phyloP scores from a whole-genome alignment of 2,113 vertebrate genomes.

The Chaetops frenatus region DNA sequence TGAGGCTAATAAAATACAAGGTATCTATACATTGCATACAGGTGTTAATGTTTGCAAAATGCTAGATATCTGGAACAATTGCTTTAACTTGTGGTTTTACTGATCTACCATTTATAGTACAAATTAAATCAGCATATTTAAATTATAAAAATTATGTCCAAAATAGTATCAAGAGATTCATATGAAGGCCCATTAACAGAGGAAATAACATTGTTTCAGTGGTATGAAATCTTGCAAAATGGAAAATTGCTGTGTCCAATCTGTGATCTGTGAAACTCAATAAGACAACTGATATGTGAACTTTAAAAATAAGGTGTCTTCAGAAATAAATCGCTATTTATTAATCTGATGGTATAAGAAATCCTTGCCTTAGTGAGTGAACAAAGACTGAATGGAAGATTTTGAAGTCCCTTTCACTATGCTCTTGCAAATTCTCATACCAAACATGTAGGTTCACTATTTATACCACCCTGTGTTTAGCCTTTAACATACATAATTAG shows the following conservation, averaged over 20 bases:
- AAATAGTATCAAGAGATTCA: background rate
- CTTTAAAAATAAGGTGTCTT: background rate
- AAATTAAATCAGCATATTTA: background rate
- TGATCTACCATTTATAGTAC: background rate
- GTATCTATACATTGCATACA: background rate
- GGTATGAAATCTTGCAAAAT: background rate
- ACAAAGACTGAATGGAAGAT: background rate
- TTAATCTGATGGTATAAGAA: background rate
- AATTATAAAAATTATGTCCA: background rate
- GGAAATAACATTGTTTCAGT: background rate
- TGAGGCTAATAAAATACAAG: background rate
- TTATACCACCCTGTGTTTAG: background rate
- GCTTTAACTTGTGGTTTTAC: background rate
- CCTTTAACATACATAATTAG: background rate
- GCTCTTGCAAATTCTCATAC: background rate
- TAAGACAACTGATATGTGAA: accelerated
- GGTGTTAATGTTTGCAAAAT: background rate
- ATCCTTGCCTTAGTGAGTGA: background rate
- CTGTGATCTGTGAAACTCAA: background rate
- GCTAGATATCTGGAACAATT: background rate
- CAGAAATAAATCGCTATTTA: background rate
- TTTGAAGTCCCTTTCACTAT: background rate
- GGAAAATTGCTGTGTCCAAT: background rate
- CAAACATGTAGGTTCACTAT: background rate
- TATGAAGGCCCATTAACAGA: background rate